Evolutionary conservation across 2,888 invertebrate genomes (phyloP), one percentile per base, ranked within the genome.

Genomic region (Nycteola revayana): DNA sequence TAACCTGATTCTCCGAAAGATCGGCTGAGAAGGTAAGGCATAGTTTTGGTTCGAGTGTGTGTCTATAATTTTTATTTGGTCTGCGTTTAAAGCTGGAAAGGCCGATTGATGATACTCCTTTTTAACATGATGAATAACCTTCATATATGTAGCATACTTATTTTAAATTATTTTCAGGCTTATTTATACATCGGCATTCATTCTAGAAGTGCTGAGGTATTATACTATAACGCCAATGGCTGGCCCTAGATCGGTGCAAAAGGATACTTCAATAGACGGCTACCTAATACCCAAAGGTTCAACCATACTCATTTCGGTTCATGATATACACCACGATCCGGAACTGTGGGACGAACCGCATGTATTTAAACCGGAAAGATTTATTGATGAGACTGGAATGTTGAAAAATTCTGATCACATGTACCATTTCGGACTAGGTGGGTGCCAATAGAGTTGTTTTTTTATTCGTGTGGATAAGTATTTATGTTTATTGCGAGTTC

Each of bases 351-450:
- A 81, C 0, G 84, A 91, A 41, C 92, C 93, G 0, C 60, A 87
- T n/a, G 71, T 75, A 39, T 92, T 93, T 61, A 78, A 82, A 14
- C 93, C 93, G 0, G 90, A 92, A 60, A 85, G 93, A 69, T 93
- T 93, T 76, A 79, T 93, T 28, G 85, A 91, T 49, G 77, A 84
- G 7, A 60, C 75, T 9, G 92, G 91, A 9, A 73, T 71, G 50
- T 70, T 91, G 36, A 82, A 82, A 46, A 86, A 83, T 47, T 85
- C 90, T 31, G 91, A 90, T 47, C 79, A 90, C 49, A 87, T 91
- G 57, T 89, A 92, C 37, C 90, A 91, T 6, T 94, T 94, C 60
- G 94, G 94, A 41, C 76, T 90, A 64, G 94, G 94, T 93, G 72
- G 66, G 73, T 68, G 14, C 5, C 14, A 14, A 14, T 14, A 14